These are phyloP conservation scores for Diarsia brunnea DNA, from an alignment of 2,888 invertebrate species.

Conservation along the genomic window DNA sequence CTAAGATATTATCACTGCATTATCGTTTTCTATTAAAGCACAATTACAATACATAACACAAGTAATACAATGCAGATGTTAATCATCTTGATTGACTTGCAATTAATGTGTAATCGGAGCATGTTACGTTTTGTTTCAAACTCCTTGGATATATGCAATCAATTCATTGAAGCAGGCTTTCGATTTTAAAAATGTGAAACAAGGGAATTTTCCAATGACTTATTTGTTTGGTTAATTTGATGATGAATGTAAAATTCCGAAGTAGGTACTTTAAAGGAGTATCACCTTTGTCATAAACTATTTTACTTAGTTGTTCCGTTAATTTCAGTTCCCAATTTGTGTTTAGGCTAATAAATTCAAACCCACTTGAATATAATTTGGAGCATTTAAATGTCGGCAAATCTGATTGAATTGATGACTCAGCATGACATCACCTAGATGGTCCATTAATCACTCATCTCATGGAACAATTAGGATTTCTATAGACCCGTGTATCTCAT, in stretches of 20 bases:
- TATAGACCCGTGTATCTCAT: constrained; percentile 1
- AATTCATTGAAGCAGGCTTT: constrained; percentile 46
- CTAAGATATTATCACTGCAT: constrained; percentile 13
- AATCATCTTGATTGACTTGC: constrained; percentile 64
- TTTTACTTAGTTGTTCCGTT: not conserved
- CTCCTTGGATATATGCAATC: constrained; percentile 41
- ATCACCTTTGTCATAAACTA: not conserved
- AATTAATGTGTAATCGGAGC: constrained; percentile 57
- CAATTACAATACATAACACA: constrained; percentile 45
- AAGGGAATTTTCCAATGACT: not conserved
- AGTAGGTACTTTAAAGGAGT: not conserved
- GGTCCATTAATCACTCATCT: constrained; percentile 7
- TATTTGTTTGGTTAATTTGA: constrained; percentile 17
- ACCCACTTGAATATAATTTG: not conserved
- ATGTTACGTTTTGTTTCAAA: constrained; percentile 44
- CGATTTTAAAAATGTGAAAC: constrained; percentile 12
- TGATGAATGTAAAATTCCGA: constrained; percentile 4
- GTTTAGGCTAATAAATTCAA: not conserved
- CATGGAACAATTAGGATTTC: not conserved
- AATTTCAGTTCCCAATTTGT: not conserved
- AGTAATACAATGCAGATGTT: constrained; percentile 60
- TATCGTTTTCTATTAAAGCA: constrained; percentile 44
- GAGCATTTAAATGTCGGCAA: not conserved
- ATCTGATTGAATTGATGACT: constrained; percentile 9
- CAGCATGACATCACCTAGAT: constrained; percentile 8